phyloP scores from a whole-genome alignment of 2,113 vertebrate genomes.

The Leucoraja erinaceus region DNA sequence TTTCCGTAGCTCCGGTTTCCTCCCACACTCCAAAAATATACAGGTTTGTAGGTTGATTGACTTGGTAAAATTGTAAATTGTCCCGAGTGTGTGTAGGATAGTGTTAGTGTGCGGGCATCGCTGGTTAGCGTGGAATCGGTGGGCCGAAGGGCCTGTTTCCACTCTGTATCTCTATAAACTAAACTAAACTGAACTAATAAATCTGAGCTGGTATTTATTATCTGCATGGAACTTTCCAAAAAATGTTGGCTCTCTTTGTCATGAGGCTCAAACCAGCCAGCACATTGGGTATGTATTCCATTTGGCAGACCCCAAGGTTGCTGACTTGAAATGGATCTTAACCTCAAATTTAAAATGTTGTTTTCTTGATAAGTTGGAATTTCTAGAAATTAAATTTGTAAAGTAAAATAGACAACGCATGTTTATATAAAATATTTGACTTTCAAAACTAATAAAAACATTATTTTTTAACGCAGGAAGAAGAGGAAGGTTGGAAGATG shows the following conservation, averaged over 20 bases:
- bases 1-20: too few relatives aligned
- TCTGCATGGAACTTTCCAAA: not conserved
- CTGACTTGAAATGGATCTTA: too few relatives aligned
- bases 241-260: not conserved
- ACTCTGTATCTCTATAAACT: too few relatives aligned
- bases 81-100: too few relatives aligned
- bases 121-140: too few relatives aligned
- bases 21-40: too few relatives aligned
- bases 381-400: not conserved
- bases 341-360: not conserved
- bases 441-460: not conserved
- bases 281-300: not conserved
- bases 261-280: not conserved
- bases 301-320: not conserved
- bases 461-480: slow-evolving; percentile 50
- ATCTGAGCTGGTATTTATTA: not conserved
- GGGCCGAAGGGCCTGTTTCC: too few relatives aligned
- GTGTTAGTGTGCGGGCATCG: too few relatives aligned
- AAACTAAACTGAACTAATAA: too few relatives aligned
- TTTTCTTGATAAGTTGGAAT: not conserved
- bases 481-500: slow-evolving; percentile 73
- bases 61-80: too few relatives aligned
- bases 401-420: not conserved
- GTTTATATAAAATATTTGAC: not conserved
- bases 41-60: too few relatives aligned